Base-by-base conservation (phyloP, 2,888 invertebrate species). In the Exocentrus adspersus region DNA sequence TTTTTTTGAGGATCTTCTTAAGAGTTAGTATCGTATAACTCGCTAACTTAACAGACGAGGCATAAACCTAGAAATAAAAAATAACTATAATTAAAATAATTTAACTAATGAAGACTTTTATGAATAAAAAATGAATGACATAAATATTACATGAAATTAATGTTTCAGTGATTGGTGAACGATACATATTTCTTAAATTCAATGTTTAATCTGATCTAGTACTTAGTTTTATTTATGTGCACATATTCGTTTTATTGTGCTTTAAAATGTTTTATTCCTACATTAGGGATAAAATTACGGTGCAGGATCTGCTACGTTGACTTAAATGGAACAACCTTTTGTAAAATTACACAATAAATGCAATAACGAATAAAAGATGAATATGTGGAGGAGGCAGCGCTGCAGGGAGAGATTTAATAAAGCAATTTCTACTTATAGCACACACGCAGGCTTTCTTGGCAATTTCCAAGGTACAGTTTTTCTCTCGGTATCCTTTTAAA, bases 61-160 rank as follows among this genome's bases (percentile, higher is more conserved):
- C 7, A 30, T 24, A 37, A 28, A 42, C 54, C 43, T 43, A 43
- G 30, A 54, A 53, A 53, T 53, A 53, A 53, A 53, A 53, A 10
- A 16, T 24, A 16, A 54, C 9, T 28, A 17, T n/a, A n/a, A n/a
- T n/a, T n/a, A n/a, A n/a, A n/a, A n/a, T n/a, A n/a, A n/a, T n/a
- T n/a, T n/a, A n/a, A n/a, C n/a, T n/a, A n/a, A n/a, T n/a, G n/a
- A n/a, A n/a, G n/a, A n/a, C n/a, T n/a, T n/a, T n/a, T n/a, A n/a
- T n/a, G n/a, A n/a, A n/a, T n/a, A n/a, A n/a, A n/a, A n/a, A n/a
- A n/a, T n/a, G n/a, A n/a, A n/a, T n/a, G n/a, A n/a, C n/a, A n/a
- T n/a, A n/a, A n/a, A n/a, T n/a, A n/a, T n/a, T n/a, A n/a, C n/a
- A n/a, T n/a, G n/a, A n/a, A n/a, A n/a, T n/a, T n/a, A n/a, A n/a